Conservation (phyloP, 2,113 vertebrate genomes). For the Fregetta grallaria region DNA sequence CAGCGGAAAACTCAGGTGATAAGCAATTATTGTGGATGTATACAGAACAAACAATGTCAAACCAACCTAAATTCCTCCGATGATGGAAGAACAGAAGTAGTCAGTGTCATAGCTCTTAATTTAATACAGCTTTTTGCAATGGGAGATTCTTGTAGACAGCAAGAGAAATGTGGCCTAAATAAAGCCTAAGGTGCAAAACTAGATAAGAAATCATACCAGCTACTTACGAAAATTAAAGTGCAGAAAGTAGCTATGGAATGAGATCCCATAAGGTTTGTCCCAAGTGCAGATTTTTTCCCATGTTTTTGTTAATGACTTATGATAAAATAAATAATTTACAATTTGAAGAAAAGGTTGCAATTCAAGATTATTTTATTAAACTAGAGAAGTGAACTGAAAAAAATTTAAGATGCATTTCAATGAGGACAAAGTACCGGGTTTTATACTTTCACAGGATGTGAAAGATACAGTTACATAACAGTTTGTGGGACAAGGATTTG, state of each 20-base stretch:
- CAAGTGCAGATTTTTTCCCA: not conserved
- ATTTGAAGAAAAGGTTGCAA: not conserved
- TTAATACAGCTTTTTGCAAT: not conserved
- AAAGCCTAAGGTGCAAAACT: not conserved
- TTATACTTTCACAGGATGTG: constrained; percentile 27
- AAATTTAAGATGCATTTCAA: not conserved
- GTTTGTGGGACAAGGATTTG: constrained; percentile 52
- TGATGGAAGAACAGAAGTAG: not conserved
- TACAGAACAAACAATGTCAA: not conserved
- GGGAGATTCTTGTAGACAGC: not conserved
- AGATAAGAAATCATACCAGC: not conserved
- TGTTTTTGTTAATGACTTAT: not conserved
- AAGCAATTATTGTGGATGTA: not conserved
- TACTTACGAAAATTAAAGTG: not conserved
- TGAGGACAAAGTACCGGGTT: not conserved
- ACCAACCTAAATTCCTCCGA: not conserved
- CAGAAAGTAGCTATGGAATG: not conserved
- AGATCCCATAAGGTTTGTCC: not conserved
- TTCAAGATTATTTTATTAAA: not conserved
- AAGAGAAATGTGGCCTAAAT: not conserved
- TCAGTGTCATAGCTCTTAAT: not conserved
- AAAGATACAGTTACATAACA: constrained; percentile 48
- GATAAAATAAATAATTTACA: not conserved
- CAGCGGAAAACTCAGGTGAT: not conserved
- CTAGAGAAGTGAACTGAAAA: not conserved